Evolutionary conservation across 2,113 vertebrate species (phyloP), one percentile per base, ranked within the genome.

Genomic region (Dunckerocampus dactyliophorus): DNA sequence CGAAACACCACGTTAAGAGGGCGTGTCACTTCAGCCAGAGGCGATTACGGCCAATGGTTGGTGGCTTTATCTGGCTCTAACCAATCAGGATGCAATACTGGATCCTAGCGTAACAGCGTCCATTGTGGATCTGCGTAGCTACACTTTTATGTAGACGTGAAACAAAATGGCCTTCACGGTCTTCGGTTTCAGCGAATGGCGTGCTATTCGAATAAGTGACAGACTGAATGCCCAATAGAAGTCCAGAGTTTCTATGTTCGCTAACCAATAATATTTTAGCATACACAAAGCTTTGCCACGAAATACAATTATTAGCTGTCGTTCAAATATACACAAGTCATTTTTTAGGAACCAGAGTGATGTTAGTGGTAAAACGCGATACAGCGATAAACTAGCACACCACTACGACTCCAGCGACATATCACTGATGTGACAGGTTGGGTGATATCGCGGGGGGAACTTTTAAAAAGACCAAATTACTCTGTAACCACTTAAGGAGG

Each of bases 331-430:
- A 85, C 81, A 83, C 79, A 83, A 85, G 82, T 74, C 78, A 70
- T 65, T 79, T 67, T 83, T 85, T 80, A 80, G 69, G 77, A 81
- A 69, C 82, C 82, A 79, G 75, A 83, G 80, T 79, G 76, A 84
- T 67, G 74, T 89, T 75, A 51, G 66, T 52, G 67, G 57, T 34
- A 34, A 34, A 34, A 34, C 5, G 62, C 62, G 67, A 65, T 19
- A 39, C 51, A 62, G 62, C 71, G 67, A 69, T 28, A 67, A 82
- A 75, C 71, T 72, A 77, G 51, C 48, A 75, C 72, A 59, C 53
- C 82, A 77, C 62, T 59, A 72, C 51, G 14, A 13, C 39, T 43
- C 62, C 62, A 60, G 67, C 67, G 57, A 71, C 51, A 49, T 6
- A 65, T 9, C 42, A 57, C 47, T 12, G 47, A 76, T 53, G 15